A percentile compares a stretch with the other conserved stretches of the same genome.
Evolutionary conservation across 2,797 vertebrate genomes (phyloP).

Genomic region (Ataeniobius toweri): DNA sequence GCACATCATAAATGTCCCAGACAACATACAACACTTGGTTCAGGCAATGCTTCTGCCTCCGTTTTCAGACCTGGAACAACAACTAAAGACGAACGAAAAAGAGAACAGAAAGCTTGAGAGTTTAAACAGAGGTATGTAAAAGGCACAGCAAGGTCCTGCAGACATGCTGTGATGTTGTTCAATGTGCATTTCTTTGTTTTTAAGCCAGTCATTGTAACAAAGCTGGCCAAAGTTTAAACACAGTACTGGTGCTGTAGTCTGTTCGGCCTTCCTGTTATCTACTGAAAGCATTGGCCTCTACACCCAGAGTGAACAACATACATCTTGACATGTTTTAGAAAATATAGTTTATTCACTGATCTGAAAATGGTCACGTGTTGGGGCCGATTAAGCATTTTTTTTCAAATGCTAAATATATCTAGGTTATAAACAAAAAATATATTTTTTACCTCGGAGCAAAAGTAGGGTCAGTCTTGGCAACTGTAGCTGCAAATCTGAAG

Average conservation of each 20-base stretch:
- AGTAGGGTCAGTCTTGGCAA: background rate
- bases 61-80: conserved; percentile 45
- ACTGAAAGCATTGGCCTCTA: background rate
- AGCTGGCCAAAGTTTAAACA: too few species aligned
- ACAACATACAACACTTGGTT: background rate
- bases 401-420: background rate
- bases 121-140: conserved; percentile 42
- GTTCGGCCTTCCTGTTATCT: background rate
- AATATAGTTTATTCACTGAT: background rate
- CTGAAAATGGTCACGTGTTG: background rate
- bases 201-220: too few species aligned
- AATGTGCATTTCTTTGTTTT: too few species aligned
- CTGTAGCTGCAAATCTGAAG: too few species aligned
- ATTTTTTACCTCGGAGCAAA: background rate
- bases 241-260: background rate
- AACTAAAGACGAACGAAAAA: conserved; percentile 20
- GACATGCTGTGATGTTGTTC: too few species aligned
- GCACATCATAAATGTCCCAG: background rate
- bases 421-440: background rate
- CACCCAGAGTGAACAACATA: background rate
- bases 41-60: background rate
- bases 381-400: too few species aligned
- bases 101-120: conserved; percentile 37
- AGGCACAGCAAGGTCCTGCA: background rate
- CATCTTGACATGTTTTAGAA: background rate